A percentile compares a stretch with the other conserved stretches of the same genome.
phyloP scores from a whole-genome alignment of 2,113 vertebrate species.

The Vicugna pacos region DNA sequence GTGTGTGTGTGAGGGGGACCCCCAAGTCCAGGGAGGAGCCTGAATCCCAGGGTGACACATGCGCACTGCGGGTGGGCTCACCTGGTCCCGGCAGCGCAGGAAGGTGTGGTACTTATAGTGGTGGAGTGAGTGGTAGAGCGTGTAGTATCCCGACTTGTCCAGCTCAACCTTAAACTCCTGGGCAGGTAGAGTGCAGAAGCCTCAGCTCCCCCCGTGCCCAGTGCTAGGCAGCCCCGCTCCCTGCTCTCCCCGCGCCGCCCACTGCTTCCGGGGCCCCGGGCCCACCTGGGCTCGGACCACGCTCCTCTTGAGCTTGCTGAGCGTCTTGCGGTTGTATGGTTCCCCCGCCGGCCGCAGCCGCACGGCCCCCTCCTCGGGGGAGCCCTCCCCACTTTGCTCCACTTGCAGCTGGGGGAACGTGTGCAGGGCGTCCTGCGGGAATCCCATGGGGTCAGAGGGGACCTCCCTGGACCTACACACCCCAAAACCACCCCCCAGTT shows the following conservation, averaged over 20 bases:
- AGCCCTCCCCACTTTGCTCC: conserved; percentile 83
- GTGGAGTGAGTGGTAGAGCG: conserved; percentile 95
- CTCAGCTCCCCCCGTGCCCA: conserved; percentile 60
- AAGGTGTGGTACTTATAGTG: conserved; percentile 98
- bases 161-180: conserved; percentile 95
- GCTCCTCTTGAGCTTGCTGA: conserved; percentile 95
- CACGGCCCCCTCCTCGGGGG: conserved; percentile 87
- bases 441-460: background rate
- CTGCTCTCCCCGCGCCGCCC: fast-evolving
- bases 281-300: conserved; percentile 94
- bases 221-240: fast-evolving
- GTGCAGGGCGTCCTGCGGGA: conserved; percentile 90
- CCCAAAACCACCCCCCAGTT: background rate
- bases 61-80: conserved; percentile 61
- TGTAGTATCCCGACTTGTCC: conserved; percentile 93
- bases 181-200: background rate
- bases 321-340: conserved; percentile 95
- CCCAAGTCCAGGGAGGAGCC: too few species aligned
- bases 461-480: background rate
- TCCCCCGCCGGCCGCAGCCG: conserved; percentile 92
- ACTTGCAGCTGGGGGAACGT: conserved; percentile 91
- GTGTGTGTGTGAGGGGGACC: background rate
- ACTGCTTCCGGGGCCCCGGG: too few species aligned
- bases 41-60: fast-evolving
- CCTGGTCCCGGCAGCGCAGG: conserved; percentile 96